These are phyloP conservation scores for Platycheirus rosarum DNA, from an alignment of 2,888 invertebrate species.

Conservation along the genomic window DNA sequence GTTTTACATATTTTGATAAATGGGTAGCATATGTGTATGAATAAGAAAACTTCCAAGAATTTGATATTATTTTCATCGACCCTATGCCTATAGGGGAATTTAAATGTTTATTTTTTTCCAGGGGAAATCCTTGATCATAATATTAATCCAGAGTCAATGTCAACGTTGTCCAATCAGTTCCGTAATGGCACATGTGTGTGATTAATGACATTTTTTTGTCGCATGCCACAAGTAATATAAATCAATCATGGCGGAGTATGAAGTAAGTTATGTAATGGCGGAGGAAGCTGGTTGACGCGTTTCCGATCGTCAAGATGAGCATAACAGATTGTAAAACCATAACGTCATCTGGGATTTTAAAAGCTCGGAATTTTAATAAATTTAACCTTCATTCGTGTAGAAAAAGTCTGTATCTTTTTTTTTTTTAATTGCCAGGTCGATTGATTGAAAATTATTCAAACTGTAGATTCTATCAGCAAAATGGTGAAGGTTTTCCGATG, in stretches of 20 bases:
- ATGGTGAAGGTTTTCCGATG: constrained; percentile 14
- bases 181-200: constrained; percentile 38
- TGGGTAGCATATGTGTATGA: constrained; percentile 46
- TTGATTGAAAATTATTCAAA: constrained; percentile 20
- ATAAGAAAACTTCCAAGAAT: constrained; percentile 25
- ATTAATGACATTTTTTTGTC: constrained; percentile 45
- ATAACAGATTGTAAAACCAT: constrained; percentile 30
- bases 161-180: constrained; percentile 51
- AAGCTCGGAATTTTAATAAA: constrained; percentile 36
- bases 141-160: constrained; percentile 66
- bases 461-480: constrained; percentile 29
- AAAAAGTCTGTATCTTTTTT: constrained; percentile 40
- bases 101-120: too few relatives aligned
- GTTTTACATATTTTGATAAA: constrained; percentile 31
- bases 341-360: constrained; percentile 11
- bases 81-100: neutral
- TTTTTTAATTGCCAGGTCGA: constrained; percentile 38
- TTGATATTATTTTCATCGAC: constrained; percentile 47
- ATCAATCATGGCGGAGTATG: constrained; percentile 45
- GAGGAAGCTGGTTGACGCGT: neutral
- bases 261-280: neutral
- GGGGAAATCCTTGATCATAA: constrained; percentile 45
- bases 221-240: constrained; percentile 36
- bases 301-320: constrained; percentile 16
- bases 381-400: constrained; percentile 45